Evolutionary conservation across 2,888 invertebrate species (phyloP).

Genomic region (Zygothrica quintamaculata): DNA sequence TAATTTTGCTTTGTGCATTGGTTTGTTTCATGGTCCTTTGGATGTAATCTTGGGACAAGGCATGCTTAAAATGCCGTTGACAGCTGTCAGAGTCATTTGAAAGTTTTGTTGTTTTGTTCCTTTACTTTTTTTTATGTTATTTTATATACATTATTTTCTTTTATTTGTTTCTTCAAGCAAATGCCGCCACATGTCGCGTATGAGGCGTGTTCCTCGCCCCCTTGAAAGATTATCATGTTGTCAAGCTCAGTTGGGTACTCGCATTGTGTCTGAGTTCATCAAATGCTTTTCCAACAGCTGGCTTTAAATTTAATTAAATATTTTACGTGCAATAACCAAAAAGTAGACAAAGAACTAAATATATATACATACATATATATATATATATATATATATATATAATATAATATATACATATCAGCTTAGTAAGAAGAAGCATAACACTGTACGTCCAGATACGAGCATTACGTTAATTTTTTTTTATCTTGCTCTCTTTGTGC

Average conservation of each 20-base stretch:
- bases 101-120: constrained; percentile 35
- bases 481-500: constrained; percentile 50
- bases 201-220: constrained; percentile 5
- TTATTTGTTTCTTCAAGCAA: constrained; percentile 63
- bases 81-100: constrained; percentile 69
- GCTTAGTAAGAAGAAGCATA: constrained; percentile 9
- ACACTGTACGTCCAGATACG: constrained; percentile 14
- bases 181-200: constrained; percentile 60
- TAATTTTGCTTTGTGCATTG: constrained; percentile 24
- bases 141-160: neutral
- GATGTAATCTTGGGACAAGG: constrained; percentile 23
- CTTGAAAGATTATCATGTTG: constrained; percentile 58
- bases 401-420: too few species aligned
- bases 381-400: too few species aligned
- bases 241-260: constrained; percentile 36
- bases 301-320: constrained; percentile 59
- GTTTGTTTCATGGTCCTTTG: constrained; percentile 38
- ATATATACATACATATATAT: too few species aligned
- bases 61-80: constrained; percentile 39
- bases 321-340: constrained; percentile 7
- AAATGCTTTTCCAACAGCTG: constrained; percentile 35
- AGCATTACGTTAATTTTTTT: constrained; percentile 27
- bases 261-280: constrained; percentile 52
- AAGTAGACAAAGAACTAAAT: constrained; percentile 28
- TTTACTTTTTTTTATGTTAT: too few species aligned